These are phyloP conservation scores for Diarsia brunnea DNA, from an alignment of 2,888 invertebrate genomes.

Conservation along the genomic window DNA sequence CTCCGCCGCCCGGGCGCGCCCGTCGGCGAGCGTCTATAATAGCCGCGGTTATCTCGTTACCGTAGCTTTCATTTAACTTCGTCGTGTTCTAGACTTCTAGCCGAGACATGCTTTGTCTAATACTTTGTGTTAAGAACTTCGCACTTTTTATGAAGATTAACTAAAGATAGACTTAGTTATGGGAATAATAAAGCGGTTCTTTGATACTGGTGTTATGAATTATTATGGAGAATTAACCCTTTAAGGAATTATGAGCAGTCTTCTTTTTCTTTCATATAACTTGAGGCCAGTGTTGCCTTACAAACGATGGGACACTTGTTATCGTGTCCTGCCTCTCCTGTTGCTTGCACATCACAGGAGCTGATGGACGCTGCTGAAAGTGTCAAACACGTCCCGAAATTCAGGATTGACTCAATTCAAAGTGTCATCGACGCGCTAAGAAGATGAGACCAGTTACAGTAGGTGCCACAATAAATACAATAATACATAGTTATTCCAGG, in stretches of 20 bases:
- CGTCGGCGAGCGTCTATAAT: slow-evolving; percentile 57
- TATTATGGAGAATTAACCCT: background rate
- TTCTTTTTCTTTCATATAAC: background rate
- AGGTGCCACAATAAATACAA: background rate
- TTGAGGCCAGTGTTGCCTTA: too few species aligned
- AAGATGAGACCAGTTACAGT: too few species aligned
- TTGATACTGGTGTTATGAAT: background rate
- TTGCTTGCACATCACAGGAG: too few species aligned
- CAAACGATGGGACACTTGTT: too few species aligned
- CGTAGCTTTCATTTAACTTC: slow-evolving; percentile 67
- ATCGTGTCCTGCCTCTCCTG: too few species aligned
- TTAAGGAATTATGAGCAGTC: background rate
- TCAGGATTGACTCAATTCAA: too few species aligned
- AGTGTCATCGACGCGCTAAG: too few species aligned
- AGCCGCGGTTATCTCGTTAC: slow-evolving; percentile 63
- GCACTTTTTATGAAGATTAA: slow-evolving; percentile 34
- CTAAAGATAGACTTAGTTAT: background rate
- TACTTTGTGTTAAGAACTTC: slow-evolving; percentile 35
- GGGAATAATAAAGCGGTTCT: background rate
- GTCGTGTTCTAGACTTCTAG: slow-evolving; percentile 41
- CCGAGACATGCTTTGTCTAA: slow-evolving; percentile 60
- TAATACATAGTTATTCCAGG: too few species aligned
- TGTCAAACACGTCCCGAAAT: too few species aligned
- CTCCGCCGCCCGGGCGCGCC: slow-evolving; percentile 32
- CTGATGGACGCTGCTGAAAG: too few species aligned